Percentiles rank a stretch among this genome's conserved stretches.
Conservation (phyloP, 2,113 vertebrate genomes). For the Sceloporus undulatus region DNA sequence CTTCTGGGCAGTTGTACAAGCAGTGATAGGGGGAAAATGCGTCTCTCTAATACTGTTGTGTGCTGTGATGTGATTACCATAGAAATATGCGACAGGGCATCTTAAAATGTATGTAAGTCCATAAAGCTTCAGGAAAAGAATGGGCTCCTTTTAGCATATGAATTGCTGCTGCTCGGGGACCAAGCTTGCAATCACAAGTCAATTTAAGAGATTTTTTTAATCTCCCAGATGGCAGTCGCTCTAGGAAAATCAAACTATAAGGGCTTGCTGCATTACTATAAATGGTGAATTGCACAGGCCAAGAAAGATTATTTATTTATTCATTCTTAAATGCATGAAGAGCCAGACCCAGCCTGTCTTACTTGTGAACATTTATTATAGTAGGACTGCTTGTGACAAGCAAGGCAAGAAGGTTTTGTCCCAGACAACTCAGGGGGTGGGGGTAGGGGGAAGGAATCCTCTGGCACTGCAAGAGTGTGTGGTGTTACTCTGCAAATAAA, state of each 20-base stretch:
- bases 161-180: neutral
- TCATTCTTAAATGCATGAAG: slow-evolving; percentile 40
- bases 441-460: neutral
- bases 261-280: slow-evolving; percentile 49
- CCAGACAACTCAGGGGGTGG: neutral
- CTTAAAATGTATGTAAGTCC: slow-evolving; percentile 42
- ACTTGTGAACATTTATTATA: slow-evolving; percentile 32
- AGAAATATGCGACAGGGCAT: slow-evolving; percentile 30
- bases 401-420: neutral
- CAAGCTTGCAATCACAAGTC: slow-evolving; percentile 11
- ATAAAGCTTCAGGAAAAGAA: slow-evolving; percentile 20
- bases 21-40: slow-evolving; percentile 13
- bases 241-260: slow-evolving; percentile 48
- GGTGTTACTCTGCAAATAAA: slow-evolving; percentile 1
- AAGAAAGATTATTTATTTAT: slow-evolving; percentile 58
- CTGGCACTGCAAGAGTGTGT: neutral
- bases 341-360: slow-evolving; percentile 42
- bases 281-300: slow-evolving; percentile 41
- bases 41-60: neutral
- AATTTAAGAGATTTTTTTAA: neutral
- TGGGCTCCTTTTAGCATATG: slow-evolving; percentile 40
- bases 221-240: slow-evolving; percentile 17
- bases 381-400: neutral
- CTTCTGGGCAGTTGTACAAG: neutral
- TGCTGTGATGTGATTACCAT: neutral